These are phyloP conservation scores for Aphodius granarius DNA, from an alignment of 2,888 invertebrate genomes.

Conservation along the genomic window DNA sequence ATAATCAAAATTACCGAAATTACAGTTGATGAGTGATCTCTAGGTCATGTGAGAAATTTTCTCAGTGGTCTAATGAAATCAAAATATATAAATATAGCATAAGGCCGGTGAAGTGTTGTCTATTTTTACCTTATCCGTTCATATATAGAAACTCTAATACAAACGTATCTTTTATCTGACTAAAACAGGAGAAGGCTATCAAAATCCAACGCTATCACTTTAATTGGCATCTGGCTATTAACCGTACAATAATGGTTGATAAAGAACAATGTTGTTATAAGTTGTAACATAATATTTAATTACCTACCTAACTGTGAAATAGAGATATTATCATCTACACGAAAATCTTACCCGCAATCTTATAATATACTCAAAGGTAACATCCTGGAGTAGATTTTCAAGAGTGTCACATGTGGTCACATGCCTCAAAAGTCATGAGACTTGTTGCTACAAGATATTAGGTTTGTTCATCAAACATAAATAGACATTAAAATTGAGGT, in stretches of 20 bases:
- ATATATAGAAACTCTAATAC: too few relatives aligned
- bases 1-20: background rate
- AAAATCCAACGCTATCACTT: background rate
- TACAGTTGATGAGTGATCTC: background rate
- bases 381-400: background rate
- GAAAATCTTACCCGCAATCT: background rate
- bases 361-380: background rate
- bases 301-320: background rate
- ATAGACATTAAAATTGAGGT: background rate
- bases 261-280: background rate
- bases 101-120: too few relatives aligned
- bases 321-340: background rate
- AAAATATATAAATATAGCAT: too few relatives aligned
- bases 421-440: too few relatives aligned
- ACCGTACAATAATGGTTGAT: background rate
- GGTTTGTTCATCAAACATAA: background rate
- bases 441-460: background rate
- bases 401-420: too few relatives aligned
- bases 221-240: background rate
- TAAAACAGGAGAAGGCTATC: background rate
- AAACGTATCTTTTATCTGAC: background rate
- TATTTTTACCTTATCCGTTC: too few relatives aligned
- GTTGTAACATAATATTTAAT: background rate
- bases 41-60: background rate
- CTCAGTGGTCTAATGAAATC: too few relatives aligned